These are phyloP conservation scores for Agrochola lychnidis DNA, from an alignment of 2,888 invertebrate species.

Conservation along the genomic window DNA sequence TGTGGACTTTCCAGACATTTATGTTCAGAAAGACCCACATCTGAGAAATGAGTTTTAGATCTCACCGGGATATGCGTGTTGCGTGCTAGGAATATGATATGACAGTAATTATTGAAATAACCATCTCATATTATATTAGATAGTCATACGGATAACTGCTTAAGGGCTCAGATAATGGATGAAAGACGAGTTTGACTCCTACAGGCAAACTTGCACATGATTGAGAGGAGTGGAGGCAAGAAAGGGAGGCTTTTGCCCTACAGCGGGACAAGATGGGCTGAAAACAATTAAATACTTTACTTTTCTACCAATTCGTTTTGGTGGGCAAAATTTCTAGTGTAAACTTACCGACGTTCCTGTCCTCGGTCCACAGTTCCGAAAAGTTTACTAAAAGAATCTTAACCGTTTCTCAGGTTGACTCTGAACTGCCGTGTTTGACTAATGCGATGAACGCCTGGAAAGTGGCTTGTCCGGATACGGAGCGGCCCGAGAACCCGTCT, in stretches of 20 bases:
- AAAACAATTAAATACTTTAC: background rate
- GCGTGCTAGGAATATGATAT: slow-evolving; percentile 31
- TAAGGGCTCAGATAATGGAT: background rate
- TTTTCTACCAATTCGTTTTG: no score
- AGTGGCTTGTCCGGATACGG: no score
- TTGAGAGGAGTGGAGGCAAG: background rate
- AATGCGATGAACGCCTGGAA: no score
- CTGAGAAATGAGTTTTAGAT: slow-evolving; percentile 9
- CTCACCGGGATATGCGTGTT: background rate
- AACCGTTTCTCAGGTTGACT: no score
- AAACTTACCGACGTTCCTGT: no score
- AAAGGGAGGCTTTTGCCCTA: no score
- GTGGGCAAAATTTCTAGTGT: no score
- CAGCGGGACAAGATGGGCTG: background rate
- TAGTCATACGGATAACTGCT: background rate
- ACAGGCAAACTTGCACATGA: background rate
- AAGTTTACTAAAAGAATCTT: no score
- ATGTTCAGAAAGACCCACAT: slow-evolving; percentile 18
- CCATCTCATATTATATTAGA: slow-evolving; percentile 25
- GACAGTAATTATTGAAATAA: slow-evolving; percentile 15
- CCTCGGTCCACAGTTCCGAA: no score
- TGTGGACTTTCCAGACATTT: slow-evolving; percentile 19
- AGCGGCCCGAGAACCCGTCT: no score
- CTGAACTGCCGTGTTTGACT: no score
- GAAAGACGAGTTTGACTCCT: background rate